Evolutionary conservation across 92 coral and sea anemone species (phyloP), one percentile per base, ranked within the genome.

Genomic region (Phenganax stokvisi): DNA sequence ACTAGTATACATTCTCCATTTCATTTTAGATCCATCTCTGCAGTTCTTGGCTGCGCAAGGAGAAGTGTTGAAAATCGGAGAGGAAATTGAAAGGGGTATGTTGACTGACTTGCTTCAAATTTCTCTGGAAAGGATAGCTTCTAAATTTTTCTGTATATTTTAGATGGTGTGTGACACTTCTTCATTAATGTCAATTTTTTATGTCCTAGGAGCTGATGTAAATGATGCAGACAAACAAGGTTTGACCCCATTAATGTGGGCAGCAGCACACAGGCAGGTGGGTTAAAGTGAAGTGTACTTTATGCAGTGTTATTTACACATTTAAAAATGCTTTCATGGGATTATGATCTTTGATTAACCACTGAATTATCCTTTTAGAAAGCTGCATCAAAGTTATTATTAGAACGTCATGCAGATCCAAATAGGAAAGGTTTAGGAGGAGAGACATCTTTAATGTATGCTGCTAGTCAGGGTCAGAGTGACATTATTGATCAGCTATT

Each of bases 211-310:
- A 51, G 84, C 87, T 64, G 89, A 96, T 85, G 86, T 96, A 12
- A 96, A 96, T 87, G 88, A 92, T 17, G 87, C 87, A 31, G 99
- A 96, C 85, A 92, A 96, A 72, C 90, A 96, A 51, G 99, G 99
- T 8, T 87, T 96, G 80, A 96, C 99, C 27, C 99, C 99, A 16
- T 87, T 96, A 10, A 92, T 93, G 53, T 96, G 99, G 99, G 99
- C 99, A 56, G 97, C 97, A 17, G 97, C 99, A 12, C 99, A 96
- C 82, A 88, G 99, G 83, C 99, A 96, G 91, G 99, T 96, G 59
- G 51, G 78, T 10, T 13, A 7, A 82, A 54, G 15, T 11, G 12
- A 63, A 6, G 10, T 16, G 5, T 58, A 54, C 28, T 82, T 28
- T 52, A 54, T 56, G 67, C 53, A 12, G 10, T 29, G 47, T 72